Percentiles rank a stretch among this genome's conserved stretches.
Conservation (phyloP, 2,113 vertebrate genomes). For the Cyprinodon tularosa region DNA sequence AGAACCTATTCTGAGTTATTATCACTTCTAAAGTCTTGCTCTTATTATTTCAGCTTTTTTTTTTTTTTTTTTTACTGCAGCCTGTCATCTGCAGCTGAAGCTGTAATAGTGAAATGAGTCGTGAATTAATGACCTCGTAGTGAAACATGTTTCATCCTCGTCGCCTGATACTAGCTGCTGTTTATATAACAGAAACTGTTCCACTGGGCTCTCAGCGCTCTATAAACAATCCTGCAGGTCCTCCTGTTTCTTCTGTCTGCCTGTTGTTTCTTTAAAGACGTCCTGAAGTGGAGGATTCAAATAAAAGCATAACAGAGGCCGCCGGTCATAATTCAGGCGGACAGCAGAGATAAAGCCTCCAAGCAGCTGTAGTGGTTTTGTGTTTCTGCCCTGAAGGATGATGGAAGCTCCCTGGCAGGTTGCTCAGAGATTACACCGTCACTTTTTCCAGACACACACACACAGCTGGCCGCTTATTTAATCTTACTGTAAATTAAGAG, state of each 20-base stretch:
- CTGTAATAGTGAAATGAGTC: constrained; percentile 1
- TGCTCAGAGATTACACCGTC: constrained; percentile 46
- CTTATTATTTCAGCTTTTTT: too few relatives aligned
- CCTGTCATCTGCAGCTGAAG: neutral
- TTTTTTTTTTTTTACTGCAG: too few relatives aligned
- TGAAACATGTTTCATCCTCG: neutral
- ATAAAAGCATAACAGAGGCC: neutral
- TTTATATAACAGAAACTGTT: constrained; percentile 29
- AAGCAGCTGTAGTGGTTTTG: constrained; percentile 22
- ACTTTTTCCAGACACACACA: constrained; percentile 59
- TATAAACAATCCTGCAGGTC: constrained; percentile 17
- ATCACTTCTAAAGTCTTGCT: too few relatives aligned
- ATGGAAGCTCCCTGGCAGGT: constrained; percentile 31
- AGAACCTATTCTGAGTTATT: too few relatives aligned
- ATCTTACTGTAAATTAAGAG: constrained; percentile 58
- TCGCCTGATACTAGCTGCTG: neutral
- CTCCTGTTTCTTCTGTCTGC: constrained; percentile 19
- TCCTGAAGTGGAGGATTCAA: constrained; percentile 27
- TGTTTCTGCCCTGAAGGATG: constrained; percentile 43
- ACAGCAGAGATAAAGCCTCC: constrained; percentile 10
- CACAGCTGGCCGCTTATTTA: constrained; percentile 44
- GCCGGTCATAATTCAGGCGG: neutral
- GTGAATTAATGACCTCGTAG: neutral
- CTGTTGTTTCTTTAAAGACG: constrained; percentile 6
- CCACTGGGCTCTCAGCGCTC: neutral